Base-by-base conservation (phyloP, 2,797 vertebrate species). In the Typhlichthys subterraneus region DNA sequence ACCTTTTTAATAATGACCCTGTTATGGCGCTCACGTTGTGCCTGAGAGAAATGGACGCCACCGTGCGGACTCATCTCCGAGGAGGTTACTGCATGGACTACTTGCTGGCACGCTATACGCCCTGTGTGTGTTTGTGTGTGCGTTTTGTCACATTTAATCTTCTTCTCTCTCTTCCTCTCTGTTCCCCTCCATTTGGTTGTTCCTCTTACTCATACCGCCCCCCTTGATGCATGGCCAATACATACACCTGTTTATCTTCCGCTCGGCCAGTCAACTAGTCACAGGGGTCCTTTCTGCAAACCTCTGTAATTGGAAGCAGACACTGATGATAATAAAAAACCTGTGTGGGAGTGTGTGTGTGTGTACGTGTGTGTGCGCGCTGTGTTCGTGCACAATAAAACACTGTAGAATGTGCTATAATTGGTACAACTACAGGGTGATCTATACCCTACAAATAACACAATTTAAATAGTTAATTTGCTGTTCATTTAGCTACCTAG, bases 221-320 rank as follows among this genome's bases (percentile, higher is more conserved):
- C 73, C 83, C 84, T 88, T 90, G 87, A 89, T 80, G 71, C 64
- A 59, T 47, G 64, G 79, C 88, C 90, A 88, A 80, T 59, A 67
- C 68, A 83, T 81, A 85, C 87, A 91, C 89, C 89, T 89, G 87
- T 90, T 90, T 85, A 87, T 83, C 79, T 85, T 87, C 81, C 62
- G 65, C 74, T 83, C 72, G 81, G 83, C 81, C 76, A 82, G 79
- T 81, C 80, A 86, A 84, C 80, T 72, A 83, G 71, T 79, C 82
- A 80, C 76, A 63, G 63, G 76, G 69, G 84, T 69, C 63, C 72
- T 70, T 67, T 83, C 71, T 75, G 65, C 59, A 82, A 79, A 86
- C 70, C 78, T 73, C 71, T 61, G 64, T 88, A 90, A 90, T 86
- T 90, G 85, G 86, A 87, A 84, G 70, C 87, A 91, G 83, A 81